Conservation (phyloP, 1,140 invertebrate genomes). For the Drosophila serrata region DNA sequence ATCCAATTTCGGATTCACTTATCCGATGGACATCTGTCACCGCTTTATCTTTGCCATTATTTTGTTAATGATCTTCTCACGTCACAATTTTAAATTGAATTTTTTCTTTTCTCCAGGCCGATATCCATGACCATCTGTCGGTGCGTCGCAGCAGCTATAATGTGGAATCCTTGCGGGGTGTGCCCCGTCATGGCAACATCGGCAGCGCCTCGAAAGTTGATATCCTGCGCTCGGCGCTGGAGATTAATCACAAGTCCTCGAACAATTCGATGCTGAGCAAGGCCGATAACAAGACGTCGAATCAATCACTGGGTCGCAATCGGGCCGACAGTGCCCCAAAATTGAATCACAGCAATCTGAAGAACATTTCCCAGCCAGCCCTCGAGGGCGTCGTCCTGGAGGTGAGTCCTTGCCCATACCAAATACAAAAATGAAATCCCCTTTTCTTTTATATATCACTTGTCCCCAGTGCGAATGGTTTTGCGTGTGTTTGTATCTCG, state of each 20-base stretch:
- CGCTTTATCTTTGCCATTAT: not conserved
- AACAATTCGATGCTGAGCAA: slow-evolving; percentile 85
- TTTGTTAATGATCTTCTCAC: slow-evolving; percentile 24
- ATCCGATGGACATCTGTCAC: not conserved
- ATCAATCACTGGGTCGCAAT: slow-evolving; percentile 86
- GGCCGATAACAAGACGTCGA: slow-evolving; percentile 86
- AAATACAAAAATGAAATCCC: not conserved
- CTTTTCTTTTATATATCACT: not conserved
- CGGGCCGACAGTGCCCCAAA: slow-evolving; percentile 88
- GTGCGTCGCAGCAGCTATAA: slow-evolving; percentile 85
- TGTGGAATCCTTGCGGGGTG: slow-evolving; percentile 75
- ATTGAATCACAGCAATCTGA: slow-evolving; percentile 86
- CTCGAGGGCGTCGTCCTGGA: slow-evolving; percentile 85
- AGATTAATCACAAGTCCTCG: slow-evolving; percentile 87
- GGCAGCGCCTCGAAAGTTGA: slow-evolving; percentile 89
- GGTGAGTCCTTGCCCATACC: slow-evolving; percentile 68
- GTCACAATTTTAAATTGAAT: slow-evolving; percentile 33
- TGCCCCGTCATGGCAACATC: slow-evolving; percentile 77
- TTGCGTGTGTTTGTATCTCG: slow-evolving; percentile 33
- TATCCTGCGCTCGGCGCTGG: slow-evolving; percentile 88
- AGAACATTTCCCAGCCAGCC: slow-evolving; percentile 87
- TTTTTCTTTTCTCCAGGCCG: slow-evolving; percentile 62
- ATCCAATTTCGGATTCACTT: not conserved
- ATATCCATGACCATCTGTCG: slow-evolving; percentile 84
- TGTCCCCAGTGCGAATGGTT: slow-evolving; percentile 20